Base-by-base conservation (phyloP, 2,113 vertebrate species). In the Danionella cerebrum region DNA sequence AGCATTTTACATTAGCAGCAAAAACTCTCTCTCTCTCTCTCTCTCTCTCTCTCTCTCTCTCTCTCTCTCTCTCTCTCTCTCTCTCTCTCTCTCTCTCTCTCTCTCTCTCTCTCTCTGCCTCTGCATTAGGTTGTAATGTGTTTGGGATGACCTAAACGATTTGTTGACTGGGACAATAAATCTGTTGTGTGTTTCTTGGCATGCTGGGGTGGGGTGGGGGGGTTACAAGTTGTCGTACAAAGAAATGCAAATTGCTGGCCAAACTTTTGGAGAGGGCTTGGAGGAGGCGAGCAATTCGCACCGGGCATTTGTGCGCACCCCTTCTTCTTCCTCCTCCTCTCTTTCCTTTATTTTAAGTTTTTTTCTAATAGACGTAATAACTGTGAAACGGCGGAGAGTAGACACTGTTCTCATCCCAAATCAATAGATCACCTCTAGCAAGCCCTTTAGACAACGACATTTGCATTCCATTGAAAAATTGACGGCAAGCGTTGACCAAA, bases 161-260 rank as follows among this genome's bases (percentile, higher is more conserved):
- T 89, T 91, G 88, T 87, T 94, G 91, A 93, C 91, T 86, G 86
- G 85, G 84, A 93, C 89, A 93, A 93, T 92, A 91, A 92, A 92
- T 89, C 86, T 89, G 86, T 89, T 86, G 89, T 87, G 85, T 86
- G 73, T 75, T 88, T 81, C 87, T 89, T 87, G 85, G 87, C 85
- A 84, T 88, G 85, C 84, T 83, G 85, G 84, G 84, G 80, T 79
- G 76, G 80, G 85, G 84, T 83, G 80, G 80, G 76, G 80, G 86
- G 88, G 88, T 90, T 89, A 89, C 89, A 89, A 87, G 86, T 88
- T 86, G 85, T 85, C 82, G 79, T 83, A 90, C 85, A 89, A 90
- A 89, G 85, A 87, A 90, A 88, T 89, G 87, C 85, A 87, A 87
- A 90, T 88, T 86, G 83, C 77, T 79, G 84, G 85, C 85, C 85